A percentile compares a stretch with the other conserved stretches of the same genome.
Conservation (phyloP, 2,797 vertebrate genomes). For the Chrysocyon brachyurus region DNA sequence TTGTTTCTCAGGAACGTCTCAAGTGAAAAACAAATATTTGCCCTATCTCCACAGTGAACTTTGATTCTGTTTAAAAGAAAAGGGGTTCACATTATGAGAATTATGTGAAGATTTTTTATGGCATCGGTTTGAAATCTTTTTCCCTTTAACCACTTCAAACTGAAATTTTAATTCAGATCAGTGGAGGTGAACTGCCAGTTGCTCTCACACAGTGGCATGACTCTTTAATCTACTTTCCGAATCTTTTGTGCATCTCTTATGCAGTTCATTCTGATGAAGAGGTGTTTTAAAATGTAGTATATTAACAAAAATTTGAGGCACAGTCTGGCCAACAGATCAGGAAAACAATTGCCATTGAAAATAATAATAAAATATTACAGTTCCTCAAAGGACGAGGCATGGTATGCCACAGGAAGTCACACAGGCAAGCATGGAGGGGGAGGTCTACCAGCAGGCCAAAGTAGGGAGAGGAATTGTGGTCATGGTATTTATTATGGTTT, state of each 20-base stretch:
- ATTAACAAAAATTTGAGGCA: neutral
- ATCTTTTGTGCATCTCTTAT: neutral
- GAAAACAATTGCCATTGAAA: neutral
- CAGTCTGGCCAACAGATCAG: neutral
- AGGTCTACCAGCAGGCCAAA: fast-evolving
- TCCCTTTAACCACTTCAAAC: neutral
- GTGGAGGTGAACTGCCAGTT: neutral
- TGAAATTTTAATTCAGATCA: conserved; percentile 6
- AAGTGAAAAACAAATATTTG: neutral
- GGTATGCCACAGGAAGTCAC: fast-evolving
- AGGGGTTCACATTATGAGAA: neutral
- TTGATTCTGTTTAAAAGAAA: conserved; percentile 43
- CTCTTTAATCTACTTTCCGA: neutral
- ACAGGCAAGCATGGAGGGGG: fast-evolving
- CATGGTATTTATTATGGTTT: neutral
- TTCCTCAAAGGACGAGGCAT: neutral
- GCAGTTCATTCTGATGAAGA: neutral
- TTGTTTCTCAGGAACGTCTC: neutral
- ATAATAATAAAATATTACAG: neutral
- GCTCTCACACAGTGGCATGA: neutral
- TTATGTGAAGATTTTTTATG: neutral
- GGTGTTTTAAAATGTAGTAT: neutral
- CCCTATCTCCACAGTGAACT: neutral
- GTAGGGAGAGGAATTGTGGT: neutral
- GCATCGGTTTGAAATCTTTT: neutral